Conservation (phyloP, 2,888 invertebrate genomes). For the Dascillus cervinus region DNA sequence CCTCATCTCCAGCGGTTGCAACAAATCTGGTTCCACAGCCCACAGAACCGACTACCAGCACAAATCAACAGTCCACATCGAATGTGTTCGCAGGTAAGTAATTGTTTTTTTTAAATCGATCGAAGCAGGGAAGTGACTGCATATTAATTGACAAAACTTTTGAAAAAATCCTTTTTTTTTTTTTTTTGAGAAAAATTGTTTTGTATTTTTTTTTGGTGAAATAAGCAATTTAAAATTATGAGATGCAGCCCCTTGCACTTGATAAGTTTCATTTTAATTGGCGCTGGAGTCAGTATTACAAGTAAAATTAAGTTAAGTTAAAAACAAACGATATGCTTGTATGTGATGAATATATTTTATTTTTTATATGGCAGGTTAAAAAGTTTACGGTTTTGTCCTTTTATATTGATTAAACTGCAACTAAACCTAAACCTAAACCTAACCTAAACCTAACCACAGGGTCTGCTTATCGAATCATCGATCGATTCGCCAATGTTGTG, state of each 20-base stretch:
- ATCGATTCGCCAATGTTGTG: no score
- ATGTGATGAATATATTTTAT: constrained; percentile 1
- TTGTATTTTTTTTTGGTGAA: no score
- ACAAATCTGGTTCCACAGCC: neutral
- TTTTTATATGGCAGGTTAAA: neutral
- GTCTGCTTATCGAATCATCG: no score
- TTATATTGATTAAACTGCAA: constrained; percentile 2
- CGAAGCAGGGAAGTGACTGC: constrained; percentile 25
- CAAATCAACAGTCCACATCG: constrained; percentile 17
- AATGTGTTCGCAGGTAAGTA: constrained; percentile 20
- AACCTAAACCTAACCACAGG: no score
- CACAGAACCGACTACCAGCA: no score
- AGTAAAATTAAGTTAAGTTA: no score
- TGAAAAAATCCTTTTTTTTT: constrained; percentile 2
- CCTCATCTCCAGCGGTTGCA: neutral
- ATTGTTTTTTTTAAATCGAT: neutral
- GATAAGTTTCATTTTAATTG: no score
- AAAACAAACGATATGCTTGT: no score
- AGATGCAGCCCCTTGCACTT: no score
- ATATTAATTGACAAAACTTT: neutral
- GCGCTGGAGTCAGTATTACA: no score
- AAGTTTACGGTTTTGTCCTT: constrained; percentile 5
- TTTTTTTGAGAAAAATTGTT: neutral
- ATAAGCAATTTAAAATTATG: no score
- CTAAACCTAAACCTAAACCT: neutral